phyloP scores from a whole-genome alignment of 92 coral and sea anemone genomes.

The Epizoanthus scotinus region DNA sequence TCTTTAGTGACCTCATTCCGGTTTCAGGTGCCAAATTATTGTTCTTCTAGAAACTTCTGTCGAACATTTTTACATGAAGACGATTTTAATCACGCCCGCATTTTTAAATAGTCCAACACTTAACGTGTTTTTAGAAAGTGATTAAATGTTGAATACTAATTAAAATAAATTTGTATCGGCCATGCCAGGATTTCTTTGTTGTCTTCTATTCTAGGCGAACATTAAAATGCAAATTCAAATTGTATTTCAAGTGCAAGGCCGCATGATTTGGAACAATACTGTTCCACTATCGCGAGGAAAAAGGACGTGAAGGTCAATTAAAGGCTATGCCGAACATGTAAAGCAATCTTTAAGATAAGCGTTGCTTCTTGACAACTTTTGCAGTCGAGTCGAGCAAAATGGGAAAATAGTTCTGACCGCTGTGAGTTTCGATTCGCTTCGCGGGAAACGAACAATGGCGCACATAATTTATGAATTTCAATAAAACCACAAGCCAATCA shows the following conservation, averaged over 20 bases:
- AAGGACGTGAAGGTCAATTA: too few relatives aligned
- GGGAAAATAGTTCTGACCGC: not conserved
- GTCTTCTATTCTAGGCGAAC: conserved; percentile 19
- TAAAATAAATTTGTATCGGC: conserved; percentile 14
- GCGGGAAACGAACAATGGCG: conserved; percentile 20
- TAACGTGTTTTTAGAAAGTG: conserved; percentile 1
- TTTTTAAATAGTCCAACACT: not conserved
- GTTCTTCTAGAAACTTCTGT: not conserved
- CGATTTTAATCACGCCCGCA: not conserved
- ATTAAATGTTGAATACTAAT: not conserved
- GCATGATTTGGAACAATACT: not conserved
- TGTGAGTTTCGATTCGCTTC: not conserved
- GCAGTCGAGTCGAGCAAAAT: not conserved
- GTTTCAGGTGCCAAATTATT: not conserved
- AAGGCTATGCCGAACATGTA: not conserved
- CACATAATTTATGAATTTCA: conserved; percentile 20
- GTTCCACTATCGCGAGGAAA: not conserved
- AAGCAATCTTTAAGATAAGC: not conserved
- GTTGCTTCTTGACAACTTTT: not conserved
- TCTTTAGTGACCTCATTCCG: not conserved
- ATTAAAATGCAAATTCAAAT: conserved; percentile 34
- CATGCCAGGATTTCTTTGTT: not conserved
- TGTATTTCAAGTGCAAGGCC: not conserved
- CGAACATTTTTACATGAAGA: not conserved
- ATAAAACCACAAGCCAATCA: conserved; percentile 41